These are phyloP conservation scores for Palythoa heliodiscus DNA, from an alignment of 92 coral and sea anemone genomes.

Conservation along the genomic window DNA sequence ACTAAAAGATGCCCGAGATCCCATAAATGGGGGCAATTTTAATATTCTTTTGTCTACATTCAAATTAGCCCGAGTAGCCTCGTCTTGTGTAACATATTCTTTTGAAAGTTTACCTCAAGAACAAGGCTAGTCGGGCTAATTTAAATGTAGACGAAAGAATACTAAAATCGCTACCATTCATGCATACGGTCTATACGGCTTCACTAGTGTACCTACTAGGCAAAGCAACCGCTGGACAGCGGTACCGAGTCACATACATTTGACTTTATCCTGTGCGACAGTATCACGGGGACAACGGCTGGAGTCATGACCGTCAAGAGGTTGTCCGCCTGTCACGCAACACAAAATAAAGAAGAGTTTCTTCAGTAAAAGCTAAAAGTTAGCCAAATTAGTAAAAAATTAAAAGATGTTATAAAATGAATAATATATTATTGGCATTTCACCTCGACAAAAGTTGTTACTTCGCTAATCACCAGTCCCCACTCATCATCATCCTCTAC, in stretches of 20 bases:
- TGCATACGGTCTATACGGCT: no score
- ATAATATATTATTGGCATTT: background rate
- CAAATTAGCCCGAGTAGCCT: no score
- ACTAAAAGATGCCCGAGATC: background rate
- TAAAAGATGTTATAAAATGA: background rate
- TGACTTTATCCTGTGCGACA: slow-evolving; percentile 85
- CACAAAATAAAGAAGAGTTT: background rate
- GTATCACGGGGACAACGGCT: slow-evolving; percentile 78
- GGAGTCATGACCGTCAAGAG: slow-evolving; percentile 93
- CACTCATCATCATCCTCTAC: slow-evolving; percentile 95
- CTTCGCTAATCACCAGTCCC: slow-evolving; percentile 97
- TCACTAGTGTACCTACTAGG: background rate
- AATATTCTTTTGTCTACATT: no score
- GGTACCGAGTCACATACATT: slow-evolving; percentile 50
- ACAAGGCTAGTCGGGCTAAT: no score
- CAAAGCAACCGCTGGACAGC: background rate
- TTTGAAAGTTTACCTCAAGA: no score
- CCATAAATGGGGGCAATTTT: no score
- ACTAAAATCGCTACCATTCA: no score
- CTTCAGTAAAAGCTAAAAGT: background rate
- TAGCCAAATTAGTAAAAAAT: background rate
- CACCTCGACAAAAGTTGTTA: slow-evolving; percentile 89
- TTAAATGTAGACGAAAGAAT: no score
- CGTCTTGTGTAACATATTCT: no score
- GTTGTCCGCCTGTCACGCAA: slow-evolving; percentile 77